phyloP scores from a whole-genome alignment of 2,797 vertebrate genomes.

The Dermochelys coriacea region DNA sequence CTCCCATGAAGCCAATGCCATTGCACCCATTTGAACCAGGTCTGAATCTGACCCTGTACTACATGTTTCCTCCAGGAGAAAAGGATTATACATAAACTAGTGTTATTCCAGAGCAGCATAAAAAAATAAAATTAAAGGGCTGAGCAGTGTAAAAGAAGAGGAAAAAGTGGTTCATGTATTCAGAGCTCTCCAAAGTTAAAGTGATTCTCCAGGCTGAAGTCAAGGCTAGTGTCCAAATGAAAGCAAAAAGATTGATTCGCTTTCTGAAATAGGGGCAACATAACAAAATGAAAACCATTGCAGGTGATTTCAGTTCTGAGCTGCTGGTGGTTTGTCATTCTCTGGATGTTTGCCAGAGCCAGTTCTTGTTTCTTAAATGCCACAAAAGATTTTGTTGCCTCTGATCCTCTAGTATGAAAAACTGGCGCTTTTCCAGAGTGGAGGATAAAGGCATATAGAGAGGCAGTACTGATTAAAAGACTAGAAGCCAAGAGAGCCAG shows the following conservation, averaged over 20 bases:
- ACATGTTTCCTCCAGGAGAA: not conserved
- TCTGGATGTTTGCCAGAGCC: not conserved
- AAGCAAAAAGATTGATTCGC: conserved; percentile 39
- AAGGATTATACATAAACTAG: not conserved
- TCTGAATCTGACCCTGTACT: not conserved
- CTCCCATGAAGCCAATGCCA: not conserved
- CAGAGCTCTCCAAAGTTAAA: conserved; percentile 3
- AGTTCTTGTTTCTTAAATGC: not conserved
- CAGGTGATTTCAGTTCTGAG: not conserved
- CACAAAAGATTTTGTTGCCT: not conserved
- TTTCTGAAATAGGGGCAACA: conserved; percentile 54
- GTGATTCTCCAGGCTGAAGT: conserved; percentile 41
- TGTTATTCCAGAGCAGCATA: not conserved
- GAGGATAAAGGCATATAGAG: not conserved
- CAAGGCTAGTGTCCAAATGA: conserved; percentile 40
- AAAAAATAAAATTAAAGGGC: conserved; percentile 27
- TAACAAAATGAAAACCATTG: not conserved
- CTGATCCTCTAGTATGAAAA: not conserved
- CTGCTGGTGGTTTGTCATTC: not conserved
- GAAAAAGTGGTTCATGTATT: conserved; percentile 46
- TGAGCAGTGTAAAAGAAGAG: not conserved
- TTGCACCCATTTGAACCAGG: not conserved
- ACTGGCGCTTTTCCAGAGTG: not conserved
- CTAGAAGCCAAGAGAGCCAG: not conserved
- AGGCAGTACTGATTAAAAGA: not conserved